Conservation (phyloP, 2,797 vertebrate species). For the Chelonia mydas region DNA sequence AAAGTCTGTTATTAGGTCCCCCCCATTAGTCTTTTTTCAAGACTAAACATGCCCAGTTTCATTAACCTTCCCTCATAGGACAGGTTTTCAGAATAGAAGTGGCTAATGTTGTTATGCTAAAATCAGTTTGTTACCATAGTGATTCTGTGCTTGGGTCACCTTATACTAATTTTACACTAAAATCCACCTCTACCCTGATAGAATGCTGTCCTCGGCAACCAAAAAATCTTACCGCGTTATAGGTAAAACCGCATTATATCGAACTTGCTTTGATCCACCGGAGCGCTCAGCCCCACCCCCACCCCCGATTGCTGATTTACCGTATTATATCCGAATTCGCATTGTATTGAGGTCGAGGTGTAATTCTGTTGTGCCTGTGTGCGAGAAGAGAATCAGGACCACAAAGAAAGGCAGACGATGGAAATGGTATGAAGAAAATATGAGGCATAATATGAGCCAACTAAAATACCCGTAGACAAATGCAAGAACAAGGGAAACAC, state of each 20-base stretch:
- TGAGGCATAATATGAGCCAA: not conserved
- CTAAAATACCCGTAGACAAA: not conserved
- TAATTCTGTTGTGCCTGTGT: too few relatives aligned
- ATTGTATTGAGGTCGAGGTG: too few relatives aligned
- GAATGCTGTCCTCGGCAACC: too few relatives aligned
- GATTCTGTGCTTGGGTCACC: too few relatives aligned
- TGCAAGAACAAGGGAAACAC: not conserved
- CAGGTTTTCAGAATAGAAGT: constrained; percentile 37
- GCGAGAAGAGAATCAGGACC: not conserved
- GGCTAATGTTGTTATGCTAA: constrained; percentile 46
- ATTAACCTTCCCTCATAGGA: not conserved
- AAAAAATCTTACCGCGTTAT: too few relatives aligned
- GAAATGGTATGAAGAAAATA: not conserved
- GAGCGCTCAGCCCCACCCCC: too few relatives aligned
- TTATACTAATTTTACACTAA: too few relatives aligned
- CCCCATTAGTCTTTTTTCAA: not conserved
- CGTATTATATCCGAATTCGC: too few relatives aligned
- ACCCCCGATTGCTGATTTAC: too few relatives aligned
- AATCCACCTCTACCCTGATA: too few relatives aligned
- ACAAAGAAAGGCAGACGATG: not conserved
- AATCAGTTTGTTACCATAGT: not conserved
- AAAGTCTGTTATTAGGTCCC: not conserved
- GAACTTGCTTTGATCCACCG: too few relatives aligned
- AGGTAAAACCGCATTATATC: too few relatives aligned
- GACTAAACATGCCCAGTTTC: not conserved